Conservation (phyloP, 2,113 vertebrate species). For the Alosa alosa region DNA sequence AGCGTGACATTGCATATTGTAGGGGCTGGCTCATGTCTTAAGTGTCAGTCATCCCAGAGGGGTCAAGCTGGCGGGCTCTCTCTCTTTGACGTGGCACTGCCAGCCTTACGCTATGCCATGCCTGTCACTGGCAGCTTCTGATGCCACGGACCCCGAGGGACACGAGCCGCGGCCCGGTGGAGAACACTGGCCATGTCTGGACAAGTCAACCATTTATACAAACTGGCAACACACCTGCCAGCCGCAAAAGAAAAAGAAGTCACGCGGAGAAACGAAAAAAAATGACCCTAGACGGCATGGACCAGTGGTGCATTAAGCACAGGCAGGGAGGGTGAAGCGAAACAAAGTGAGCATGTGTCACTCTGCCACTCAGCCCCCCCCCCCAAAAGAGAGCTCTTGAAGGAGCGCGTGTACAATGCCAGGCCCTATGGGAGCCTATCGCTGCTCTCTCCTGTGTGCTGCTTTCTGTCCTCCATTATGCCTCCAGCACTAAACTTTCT, state of each 20-base stretch:
- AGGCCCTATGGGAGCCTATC: background rate
- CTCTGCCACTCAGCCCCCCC: background rate
- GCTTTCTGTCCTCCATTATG: background rate
- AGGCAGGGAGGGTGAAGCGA: slow-evolving; percentile 21
- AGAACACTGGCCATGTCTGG: background rate
- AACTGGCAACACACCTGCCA: background rate
- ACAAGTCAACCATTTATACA: background rate
- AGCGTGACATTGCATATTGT: background rate
- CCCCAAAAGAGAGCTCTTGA: background rate
- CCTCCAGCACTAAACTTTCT: background rate
- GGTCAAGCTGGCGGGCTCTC: background rate
- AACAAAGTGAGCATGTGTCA: slow-evolving; percentile 31
- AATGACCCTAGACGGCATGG: slow-evolving; percentile 28
- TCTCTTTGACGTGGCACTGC: slow-evolving; percentile 1
- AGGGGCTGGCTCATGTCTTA: background rate
- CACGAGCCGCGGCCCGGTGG: background rate
- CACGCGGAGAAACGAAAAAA: background rate
- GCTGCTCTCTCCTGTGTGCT: background rate
- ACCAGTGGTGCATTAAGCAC: slow-evolving; percentile 23
- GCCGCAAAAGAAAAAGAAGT: background rate
- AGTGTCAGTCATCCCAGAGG: background rate
- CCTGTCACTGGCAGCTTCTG: background rate
- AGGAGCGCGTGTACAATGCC: background rate
- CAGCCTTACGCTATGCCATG: background rate
- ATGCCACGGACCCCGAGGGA: background rate